Base-by-base conservation (phyloP, 2,888 invertebrate species). In the Creontiades dilutus region DNA sequence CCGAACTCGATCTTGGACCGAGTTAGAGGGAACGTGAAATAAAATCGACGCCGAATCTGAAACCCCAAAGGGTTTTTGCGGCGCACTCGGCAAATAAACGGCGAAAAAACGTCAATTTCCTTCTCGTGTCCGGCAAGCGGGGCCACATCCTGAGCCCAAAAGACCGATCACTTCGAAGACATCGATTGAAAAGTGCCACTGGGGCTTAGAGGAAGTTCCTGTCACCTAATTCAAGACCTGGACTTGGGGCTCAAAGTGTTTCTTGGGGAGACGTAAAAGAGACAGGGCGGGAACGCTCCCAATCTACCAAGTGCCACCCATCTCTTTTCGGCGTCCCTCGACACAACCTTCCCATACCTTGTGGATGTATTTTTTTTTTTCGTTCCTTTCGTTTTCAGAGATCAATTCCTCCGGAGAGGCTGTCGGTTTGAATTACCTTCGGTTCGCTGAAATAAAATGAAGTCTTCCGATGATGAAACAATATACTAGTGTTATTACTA, bases 221-320 rank as follows among this genome's bases (percentile, higher is more conserved):
- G 68, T 68, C 68, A 68, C 68, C 68, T 68, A 68, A 68, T 68
- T 68, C 68, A 68, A 68, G 68, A 19, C 27, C 19, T n/a, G 57
- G 57, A 57, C 57, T 68, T 9, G 19, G 23, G 68, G 68, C 68
- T 68, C 68, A 68, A 68, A 68, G 68, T 68, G 68, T 68, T 68
- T 68, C 27, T 68, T 68, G 68, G 68, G 68, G 68, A 68, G 68
- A 68, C 68, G 68, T 23, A 23, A 68, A 68, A 68, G 68, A 68
- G 68, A 68, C 68, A 68, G 68, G 68, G 68, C 23, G 68, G 68
- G 68, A 11, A 68, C 27, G 13, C 27, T 68, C n/a, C 68, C 68
- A 68, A 68, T 68, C 68, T 68, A 23, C 68, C 68, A 68, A 68
- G 68, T 68, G 68, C 68, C 68, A 68, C 68, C 68, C 68, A 68